phyloP scores from a whole-genome alignment of 64 coral and sea anemone species.

The Pocillopora damicornis region DNA sequence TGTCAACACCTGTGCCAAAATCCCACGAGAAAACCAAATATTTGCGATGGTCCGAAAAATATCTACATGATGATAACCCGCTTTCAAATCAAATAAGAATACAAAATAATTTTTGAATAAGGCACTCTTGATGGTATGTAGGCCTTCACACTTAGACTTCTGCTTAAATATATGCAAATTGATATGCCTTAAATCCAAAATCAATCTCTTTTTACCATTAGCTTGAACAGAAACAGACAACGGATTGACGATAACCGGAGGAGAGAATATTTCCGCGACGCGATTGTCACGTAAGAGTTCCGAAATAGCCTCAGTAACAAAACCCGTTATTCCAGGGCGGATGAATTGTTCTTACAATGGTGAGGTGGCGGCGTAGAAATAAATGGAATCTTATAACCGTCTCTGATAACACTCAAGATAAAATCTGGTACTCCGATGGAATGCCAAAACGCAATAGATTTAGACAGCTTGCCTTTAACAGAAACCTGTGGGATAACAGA shows the following conservation, averaged over 20 bases:
- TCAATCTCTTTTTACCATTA: conserved; percentile 34
- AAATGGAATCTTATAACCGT: neutral
- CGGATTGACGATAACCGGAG: conserved; percentile 7
- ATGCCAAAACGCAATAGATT: neutral
- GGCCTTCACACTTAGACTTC: conserved; percentile 42
- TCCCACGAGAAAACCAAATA: conserved; percentile 40
- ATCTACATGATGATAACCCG: conserved; percentile 48
- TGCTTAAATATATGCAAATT: conserved; percentile 24
- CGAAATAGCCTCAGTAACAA: neutral
- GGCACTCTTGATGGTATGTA: conserved; percentile 10
- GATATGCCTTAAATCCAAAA: conserved; percentile 44
- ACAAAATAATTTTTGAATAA: conserved; percentile 17
- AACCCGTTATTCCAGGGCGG: neutral
- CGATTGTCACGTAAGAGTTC: conserved; percentile 5
- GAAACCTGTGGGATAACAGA: neutral
- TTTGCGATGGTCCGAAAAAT: conserved; percentile 38
- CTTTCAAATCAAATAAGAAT: conserved; percentile 42
- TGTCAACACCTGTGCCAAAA: neutral
- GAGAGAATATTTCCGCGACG: neutral
- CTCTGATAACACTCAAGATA: neutral
- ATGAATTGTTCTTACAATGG: neutral
- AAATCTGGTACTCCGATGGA: neutral
- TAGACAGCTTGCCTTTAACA: neutral
- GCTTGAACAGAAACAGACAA: conserved; percentile 31
- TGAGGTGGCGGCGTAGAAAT: neutral